Conservation (phyloP, 2,113 vertebrate genomes). For the Nyctereutes procyonoides region DNA sequence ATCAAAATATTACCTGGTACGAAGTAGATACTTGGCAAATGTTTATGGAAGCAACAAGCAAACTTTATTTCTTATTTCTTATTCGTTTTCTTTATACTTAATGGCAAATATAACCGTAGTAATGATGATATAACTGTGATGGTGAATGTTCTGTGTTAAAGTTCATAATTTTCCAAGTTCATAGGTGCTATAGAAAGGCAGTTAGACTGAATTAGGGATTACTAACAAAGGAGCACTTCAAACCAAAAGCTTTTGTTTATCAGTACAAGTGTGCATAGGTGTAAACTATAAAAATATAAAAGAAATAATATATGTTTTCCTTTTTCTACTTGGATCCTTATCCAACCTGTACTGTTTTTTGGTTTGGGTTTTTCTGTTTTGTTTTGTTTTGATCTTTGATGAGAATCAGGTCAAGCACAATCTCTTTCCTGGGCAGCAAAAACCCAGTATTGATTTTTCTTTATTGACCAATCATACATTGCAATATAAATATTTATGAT, state of each 20-base stretch:
- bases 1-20: background rate
- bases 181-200: background rate
- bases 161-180: background rate
- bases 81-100: background rate
- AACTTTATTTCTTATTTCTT: background rate
- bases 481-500: constrained; percentile 81
- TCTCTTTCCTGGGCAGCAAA: constrained; percentile 45
- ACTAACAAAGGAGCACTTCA: background rate
- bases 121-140: background rate
- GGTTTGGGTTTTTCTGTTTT: background rate
- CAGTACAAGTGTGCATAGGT: background rate
- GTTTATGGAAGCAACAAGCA: background rate
- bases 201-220: background rate
- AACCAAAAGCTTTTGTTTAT: background rate
- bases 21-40: background rate
- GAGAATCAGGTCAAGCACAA: constrained; percentile 49
- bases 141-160: background rate
- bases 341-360: background rate
- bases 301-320: background rate
- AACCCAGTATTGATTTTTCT: constrained; percentile 77
- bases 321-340: background rate
- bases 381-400: background rate
- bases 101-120: background rate
- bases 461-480: constrained; percentile 77
- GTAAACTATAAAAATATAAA: constrained; percentile 30